phyloP scores from a whole-genome alignment of 2,113 vertebrate species.

The Eptesicus fuscus region DNA sequence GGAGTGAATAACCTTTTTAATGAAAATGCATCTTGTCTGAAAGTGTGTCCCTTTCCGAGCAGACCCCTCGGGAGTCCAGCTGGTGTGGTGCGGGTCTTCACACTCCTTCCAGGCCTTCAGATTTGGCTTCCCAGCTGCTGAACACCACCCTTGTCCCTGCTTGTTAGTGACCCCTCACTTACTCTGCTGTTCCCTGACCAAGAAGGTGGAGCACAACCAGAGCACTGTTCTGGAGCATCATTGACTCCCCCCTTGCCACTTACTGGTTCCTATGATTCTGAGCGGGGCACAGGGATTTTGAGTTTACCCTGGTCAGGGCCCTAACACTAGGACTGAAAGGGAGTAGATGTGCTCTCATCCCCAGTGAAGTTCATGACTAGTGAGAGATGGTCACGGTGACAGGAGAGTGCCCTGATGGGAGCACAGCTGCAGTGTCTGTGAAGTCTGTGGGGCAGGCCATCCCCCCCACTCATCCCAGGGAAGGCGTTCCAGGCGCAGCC shows the following conservation, averaged over 20 bases:
- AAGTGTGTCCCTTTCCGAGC: not conserved
- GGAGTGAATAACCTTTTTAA: not conserved
- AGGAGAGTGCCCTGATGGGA: not conserved
- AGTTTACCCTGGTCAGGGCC: not conserved
- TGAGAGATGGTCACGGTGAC: not conserved
- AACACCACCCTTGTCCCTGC: not conserved
- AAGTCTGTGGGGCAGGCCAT: not conserved
- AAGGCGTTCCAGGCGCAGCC: not conserved
- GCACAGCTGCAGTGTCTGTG: not conserved
- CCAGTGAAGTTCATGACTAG: not conserved
- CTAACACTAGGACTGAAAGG: not conserved
- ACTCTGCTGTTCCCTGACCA: not conserved
- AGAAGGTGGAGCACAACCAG: not conserved
- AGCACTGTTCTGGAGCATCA: not conserved
- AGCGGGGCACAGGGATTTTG: accelerated
- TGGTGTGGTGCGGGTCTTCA: not conserved
- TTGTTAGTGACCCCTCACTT: not conserved
- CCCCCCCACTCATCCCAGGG: accelerated
- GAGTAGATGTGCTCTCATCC: no score
- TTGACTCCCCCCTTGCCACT: no score
- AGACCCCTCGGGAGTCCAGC: not conserved
- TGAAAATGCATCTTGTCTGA: not conserved
- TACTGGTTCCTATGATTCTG: not conserved
- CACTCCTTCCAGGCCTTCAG: not conserved
- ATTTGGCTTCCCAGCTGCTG: not conserved